Base-by-base conservation (phyloP, 2,888 invertebrate species). In the Crioceris asparagi region DNA sequence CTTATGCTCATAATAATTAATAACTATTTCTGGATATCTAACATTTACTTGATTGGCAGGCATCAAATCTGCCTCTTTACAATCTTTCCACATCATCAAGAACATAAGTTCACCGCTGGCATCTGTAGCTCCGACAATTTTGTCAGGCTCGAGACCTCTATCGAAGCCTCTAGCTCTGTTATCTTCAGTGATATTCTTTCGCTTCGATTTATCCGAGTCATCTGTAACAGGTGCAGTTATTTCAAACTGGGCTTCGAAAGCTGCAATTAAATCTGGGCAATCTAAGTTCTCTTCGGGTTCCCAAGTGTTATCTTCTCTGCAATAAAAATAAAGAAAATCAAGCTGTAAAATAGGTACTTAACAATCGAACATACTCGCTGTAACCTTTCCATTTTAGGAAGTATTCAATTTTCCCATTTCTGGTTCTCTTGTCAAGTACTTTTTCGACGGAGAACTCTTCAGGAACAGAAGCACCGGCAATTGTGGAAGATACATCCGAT, bases 101-200 rank as follows among this genome's bases (percentile, higher is more conserved):
- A 91, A 93, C 73, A 81, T 85, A 0, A 92, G 70, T 55, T 84
- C 83, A 1, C 90, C 91, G 51, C 79, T 81, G n/a, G 82, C 82
- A 56, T 92, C 80, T 12, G 91, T 91, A 1, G 86, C 90, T 3
- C 92, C 92, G 40, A 92, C 77, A 36, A 93, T 91, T 62, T 81
- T 82, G 41, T 91, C 84, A 17, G 92, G 81, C 43, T 79, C 76
- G 6, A 91, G 62, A 1, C 82, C 80, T 30, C 88, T 66, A 29
- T 83, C 83, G 52, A 91, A 79, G 0, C 91, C 91, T 37, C 82
- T 68, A 0, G 77, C 72, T 51, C 64, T 44, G 32, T 58, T 63
- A 44, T 64, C 65, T 52, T 65, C 65, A 5, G 57, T 57, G 14
- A 64, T 60, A 43, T 59, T 59, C 41, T 63, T 64, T 14, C 55